A percentile compares a stretch with the other conserved stretches of the same genome.
Evolutionary conservation across 2,113 vertebrate species (phyloP).

Genomic region (Bombycilla garrulus): DNA sequence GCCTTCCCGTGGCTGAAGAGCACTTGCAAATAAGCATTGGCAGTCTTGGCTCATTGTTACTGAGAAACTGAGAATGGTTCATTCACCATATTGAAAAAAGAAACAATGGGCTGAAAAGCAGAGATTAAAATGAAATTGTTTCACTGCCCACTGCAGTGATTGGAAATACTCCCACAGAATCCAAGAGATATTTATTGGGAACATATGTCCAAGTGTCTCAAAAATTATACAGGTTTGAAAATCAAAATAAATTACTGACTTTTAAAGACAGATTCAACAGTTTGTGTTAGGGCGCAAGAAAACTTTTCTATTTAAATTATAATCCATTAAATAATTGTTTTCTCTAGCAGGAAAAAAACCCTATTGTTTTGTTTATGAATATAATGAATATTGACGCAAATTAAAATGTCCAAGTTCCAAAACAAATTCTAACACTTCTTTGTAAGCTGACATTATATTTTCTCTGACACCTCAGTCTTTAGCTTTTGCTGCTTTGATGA

Average conservation of each 20-base stretch:
- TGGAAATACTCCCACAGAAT: not conserved
- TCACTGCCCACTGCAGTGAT: not conserved
- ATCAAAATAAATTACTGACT: not conserved
- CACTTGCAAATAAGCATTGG: not conserved
- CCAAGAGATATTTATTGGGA: not conserved
- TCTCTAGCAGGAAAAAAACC: not conserved
- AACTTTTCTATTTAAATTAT: not conserved
- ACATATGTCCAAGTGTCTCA: not conserved
- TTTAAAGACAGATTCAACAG: not conserved
- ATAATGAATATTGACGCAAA: not conserved
- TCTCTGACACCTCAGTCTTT: not conserved
- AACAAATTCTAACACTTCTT: not conserved
- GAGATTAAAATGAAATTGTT: not conserved
- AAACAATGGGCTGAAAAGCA: not conserved
- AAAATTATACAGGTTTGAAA: not conserved
- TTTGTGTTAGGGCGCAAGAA: not conserved
- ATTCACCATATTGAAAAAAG: not conserved
- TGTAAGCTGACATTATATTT: not conserved
- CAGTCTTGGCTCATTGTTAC: not conserved
- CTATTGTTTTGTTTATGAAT: not conserved
- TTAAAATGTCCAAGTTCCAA: not conserved
- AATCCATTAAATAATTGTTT: not conserved
- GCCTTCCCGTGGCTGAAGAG: not conserved
- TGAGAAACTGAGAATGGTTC: not conserved
- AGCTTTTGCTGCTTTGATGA: not conserved